Percentiles rank a stretch among this genome's conserved stretches.
phyloP scores from a whole-genome alignment of 1,140 invertebrate species.

The Melipona quadrifasciata region DNA sequence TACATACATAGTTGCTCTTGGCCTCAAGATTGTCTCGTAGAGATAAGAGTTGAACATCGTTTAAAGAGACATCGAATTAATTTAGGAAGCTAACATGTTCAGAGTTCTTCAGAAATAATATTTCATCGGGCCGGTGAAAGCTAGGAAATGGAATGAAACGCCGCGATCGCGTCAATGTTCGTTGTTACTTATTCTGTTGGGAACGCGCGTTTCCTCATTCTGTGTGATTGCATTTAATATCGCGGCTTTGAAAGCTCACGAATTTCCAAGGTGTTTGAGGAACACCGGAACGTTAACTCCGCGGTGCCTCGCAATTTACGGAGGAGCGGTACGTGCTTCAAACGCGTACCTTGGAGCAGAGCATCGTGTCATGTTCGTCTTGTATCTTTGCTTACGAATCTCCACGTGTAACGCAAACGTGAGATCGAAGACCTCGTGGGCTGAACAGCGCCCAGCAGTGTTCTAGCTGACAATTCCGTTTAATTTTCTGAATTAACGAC shows the following conservation, averaged over 20 bases:
- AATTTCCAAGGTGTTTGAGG: background rate
- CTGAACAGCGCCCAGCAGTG: conserved; percentile 1
- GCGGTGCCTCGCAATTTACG: background rate
- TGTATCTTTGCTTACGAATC: conserved; percentile 22
- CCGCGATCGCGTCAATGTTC: background rate
- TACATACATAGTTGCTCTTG: too few relatives aligned
- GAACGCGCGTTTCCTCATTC: background rate
- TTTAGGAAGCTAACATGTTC: background rate
- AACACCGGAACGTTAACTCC: background rate
- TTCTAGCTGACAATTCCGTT: conserved; percentile 55
- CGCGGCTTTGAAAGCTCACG: background rate
- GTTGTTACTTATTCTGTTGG: background rate
- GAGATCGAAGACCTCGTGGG: background rate
- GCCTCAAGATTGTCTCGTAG: too few relatives aligned
- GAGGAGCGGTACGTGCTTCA: background rate
- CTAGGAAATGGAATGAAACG: background rate
- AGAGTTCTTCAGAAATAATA: background rate
- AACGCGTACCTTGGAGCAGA: background rate
- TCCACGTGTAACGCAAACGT: background rate
- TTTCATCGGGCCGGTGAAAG: background rate
- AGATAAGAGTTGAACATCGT: too few relatives aligned
- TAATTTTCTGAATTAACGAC: conserved; percentile 70
- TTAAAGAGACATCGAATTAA: too few relatives aligned
- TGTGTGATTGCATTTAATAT: background rate
- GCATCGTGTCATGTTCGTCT: background rate